Evolutionary conservation across 2,113 vertebrate genomes (phyloP).

Genomic region (Melanerpes aurifrons): DNA sequence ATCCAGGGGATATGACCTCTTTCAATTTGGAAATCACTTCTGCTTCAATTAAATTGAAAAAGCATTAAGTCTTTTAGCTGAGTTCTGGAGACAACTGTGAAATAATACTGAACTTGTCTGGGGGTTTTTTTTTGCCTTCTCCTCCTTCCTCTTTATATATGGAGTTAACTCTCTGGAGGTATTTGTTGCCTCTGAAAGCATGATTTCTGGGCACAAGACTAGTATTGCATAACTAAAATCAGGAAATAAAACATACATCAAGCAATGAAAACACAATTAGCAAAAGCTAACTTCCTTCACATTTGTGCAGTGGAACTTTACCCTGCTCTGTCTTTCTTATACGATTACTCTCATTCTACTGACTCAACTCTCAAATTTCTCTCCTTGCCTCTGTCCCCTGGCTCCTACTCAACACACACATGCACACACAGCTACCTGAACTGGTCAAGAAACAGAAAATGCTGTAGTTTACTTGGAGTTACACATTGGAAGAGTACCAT

Average conservation of each 20-base stretch:
- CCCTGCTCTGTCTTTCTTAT: neutral
- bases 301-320: neutral
- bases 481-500: neutral
- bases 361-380: neutral
- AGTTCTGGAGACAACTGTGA: neutral
- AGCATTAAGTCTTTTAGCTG: neutral
- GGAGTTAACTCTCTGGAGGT: neutral
- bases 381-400: neutral
- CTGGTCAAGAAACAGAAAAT: neutral
- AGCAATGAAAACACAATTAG: neutral
- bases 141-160: neutral
- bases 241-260: constrained; percentile 18
- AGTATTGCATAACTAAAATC: neutral
- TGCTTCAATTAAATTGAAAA: neutral
- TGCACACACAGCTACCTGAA: neutral
- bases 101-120: neutral
- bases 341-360: neutral
- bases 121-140: neutral
- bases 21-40: neutral
- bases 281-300: neutral
- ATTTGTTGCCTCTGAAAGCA: constrained; percentile 1
- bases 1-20: neutral
- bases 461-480: neutral
- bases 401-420: neutral
- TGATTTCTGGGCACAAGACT: neutral